Evolutionary conservation across 2,113 vertebrate species (phyloP).

Genomic region (Sus scrofa): T2T-Sscrofa CM000823.6:54669001-54669500

Average conservation of each 20-base stretch:
- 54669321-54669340: not conserved
- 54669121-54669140: not conserved
- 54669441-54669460: not conserved
- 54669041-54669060: not conserved
- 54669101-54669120: not conserved
- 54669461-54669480: not conserved
- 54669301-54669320: slow-evolving; percentile 31
- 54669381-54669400: slow-evolving; percentile 26
- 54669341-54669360: slow-evolving; percentile 14
- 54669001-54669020: not conserved
- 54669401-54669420: not conserved
- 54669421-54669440: not conserved
- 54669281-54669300: not conserved
- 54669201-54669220: not conserved
- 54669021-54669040: not conserved
- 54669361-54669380: not conserved
- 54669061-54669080: not conserved
- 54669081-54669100: not conserved
- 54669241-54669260: not conserved
- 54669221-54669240: slow-evolving; percentile 30
- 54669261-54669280: slow-evolving; percentile 27
- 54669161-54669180: slow-evolving; percentile 15
- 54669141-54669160: not conserved
- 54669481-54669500: slow-evolving; percentile 1
- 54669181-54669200: not conserved